Conservation (phyloP, 2,797 vertebrate species). For the Pteronotus mesoamericanus region DNA sequence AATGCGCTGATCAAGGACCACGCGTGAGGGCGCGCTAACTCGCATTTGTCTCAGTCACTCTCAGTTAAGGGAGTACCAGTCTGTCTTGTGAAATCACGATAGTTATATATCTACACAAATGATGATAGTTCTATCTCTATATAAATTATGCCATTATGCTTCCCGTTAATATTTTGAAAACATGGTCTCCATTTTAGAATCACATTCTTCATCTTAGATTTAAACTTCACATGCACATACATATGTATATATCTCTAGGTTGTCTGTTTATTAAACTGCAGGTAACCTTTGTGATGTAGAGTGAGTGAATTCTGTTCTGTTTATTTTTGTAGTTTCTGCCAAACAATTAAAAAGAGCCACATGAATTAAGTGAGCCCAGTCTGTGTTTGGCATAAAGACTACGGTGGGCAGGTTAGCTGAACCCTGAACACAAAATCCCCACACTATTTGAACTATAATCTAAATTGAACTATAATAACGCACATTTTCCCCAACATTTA, state of each 20-base stretch:
- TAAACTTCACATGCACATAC: neutral
- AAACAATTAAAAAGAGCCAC: neutral
- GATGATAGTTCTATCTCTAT: neutral
- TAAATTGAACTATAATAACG: neutral
- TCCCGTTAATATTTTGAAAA: neutral
- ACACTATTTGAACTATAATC: neutral
- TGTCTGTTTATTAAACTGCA: neutral
- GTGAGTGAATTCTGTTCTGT: neutral
- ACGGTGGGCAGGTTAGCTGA: too few relatives aligned
- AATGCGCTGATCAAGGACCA: neutral
- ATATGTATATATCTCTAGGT: neutral
- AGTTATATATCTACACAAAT: neutral
- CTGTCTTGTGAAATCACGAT: neutral
- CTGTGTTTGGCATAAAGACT: neutral
- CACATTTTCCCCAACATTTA: neutral
- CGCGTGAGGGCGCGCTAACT: rapidly evolving
- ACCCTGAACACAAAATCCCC: too few relatives aligned
- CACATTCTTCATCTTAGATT: neutral
- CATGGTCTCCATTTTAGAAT: neutral
- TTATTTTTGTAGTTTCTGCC: neutral
- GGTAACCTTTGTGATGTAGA: neutral
- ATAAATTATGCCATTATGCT: neutral
- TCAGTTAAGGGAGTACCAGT: neutral
- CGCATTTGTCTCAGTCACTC: neutral
- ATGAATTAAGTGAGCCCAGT: neutral